phyloP scores from a whole-genome alignment of 2,113 vertebrate species.

The rabbit (Oryctolagus cuniculus) region mOryCun1.1 NC_091437.1:28619501-28620000 shows the following conservation, averaged over 20 bases:
- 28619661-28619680: not conserved
- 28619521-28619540: slow-evolving; percentile 21
- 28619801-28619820: not conserved
- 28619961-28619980: not conserved
- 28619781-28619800: not conserved
- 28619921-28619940: not conserved
- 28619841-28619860: not conserved
- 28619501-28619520: not conserved
- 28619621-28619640: not conserved
- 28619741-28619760: not conserved
- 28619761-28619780: not conserved
- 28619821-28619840: not conserved
- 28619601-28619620: not conserved
- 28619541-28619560: not conserved
- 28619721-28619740: not conserved
- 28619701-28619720: not conserved
- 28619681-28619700: slow-evolving; percentile 1
- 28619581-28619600: not conserved
- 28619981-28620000: not conserved
- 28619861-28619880: not conserved
- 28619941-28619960: not conserved
- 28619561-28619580: not conserved
- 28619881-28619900: not conserved
- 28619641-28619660: not conserved
- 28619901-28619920: not conserved